Base-by-base conservation (phyloP, 2,888 invertebrate genomes). In the Mycalesis mineus region DNA sequence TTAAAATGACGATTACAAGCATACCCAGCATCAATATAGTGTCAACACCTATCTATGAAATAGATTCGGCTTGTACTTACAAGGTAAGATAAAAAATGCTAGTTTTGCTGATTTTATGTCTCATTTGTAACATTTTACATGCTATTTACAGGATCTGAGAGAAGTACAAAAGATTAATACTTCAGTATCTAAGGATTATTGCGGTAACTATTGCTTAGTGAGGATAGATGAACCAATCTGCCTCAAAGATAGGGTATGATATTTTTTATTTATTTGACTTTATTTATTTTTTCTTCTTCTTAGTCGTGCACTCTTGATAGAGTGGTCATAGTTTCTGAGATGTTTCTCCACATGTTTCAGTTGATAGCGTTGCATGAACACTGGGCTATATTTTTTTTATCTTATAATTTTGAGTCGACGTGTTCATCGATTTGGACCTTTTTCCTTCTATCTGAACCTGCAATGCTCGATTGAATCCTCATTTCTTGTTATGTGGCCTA, bases 151-250 rank as follows among this genome's bases (percentile, higher is more conserved):
- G 80, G 76, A 80, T 28, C 64, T 80, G 3, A 63, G 57, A 48
- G 65, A 71, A 1, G 51, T 78, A 1, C 68, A 71, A 28, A 41
- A 39, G 0, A 48, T 80, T 14, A 68, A 71, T 2, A 17, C 56
- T 22, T 1, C 37, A n/a, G 45, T 64, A 44, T 56, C 53, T n/a
- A 37, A 22, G 0, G 44, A 59, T 29, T 70, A 40, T 0, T 69
- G 70, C 15, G 48, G 57, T 0, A 64, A 65, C 0, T 54, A 64
- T 28, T 75, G 75, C 51, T 52, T 68, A 5, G 57, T 75, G 1
- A 59, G 60, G 6, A 65, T 79, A 2, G 72, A 75, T 15, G 74
- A 73, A 22, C 77, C 79, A 0, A 65, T 72, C n/a, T 80, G 80
- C 57, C 60, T 73, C 52, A 68, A 42, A 11, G 73, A 80, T 37